Evolutionary conservation across 1,140 invertebrate genomes (phyloP).

Genomic region (Caenorhabditis tropicalis): DNA sequence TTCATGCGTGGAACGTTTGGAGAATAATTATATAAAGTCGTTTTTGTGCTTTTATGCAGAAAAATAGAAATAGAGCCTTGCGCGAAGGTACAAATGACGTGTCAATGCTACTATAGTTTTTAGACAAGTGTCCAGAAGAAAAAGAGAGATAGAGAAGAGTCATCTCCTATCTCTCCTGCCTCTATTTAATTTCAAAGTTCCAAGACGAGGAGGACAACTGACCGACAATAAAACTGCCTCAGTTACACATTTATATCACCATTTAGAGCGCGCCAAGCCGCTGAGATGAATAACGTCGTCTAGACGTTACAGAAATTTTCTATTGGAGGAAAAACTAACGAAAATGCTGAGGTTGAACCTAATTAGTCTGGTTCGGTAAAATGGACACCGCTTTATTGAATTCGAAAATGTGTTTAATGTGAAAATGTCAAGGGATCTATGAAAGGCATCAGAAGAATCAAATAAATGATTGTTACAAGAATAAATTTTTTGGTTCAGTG

Average conservation of each 20-base stretch:
- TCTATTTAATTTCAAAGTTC: conserved; percentile 37
- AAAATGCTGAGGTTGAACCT: neutral
- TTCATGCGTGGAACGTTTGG: neutral
- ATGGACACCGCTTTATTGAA: neutral
- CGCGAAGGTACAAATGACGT: conserved; percentile 35
- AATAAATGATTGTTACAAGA: too few species aligned
- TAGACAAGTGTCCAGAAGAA: neutral
- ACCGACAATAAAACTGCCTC: conserved; percentile 28
- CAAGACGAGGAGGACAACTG: conserved; percentile 27
- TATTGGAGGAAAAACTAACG: neutral
- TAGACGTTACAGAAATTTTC: neutral
- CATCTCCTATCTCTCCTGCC: neutral
- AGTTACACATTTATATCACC: neutral
- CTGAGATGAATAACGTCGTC: neutral
- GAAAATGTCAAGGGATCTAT: neutral
- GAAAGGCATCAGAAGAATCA: too few species aligned
- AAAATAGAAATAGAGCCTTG: conserved; percentile 21
- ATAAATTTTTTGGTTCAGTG: too few species aligned
- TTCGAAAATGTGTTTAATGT: neutral
- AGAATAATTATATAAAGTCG: neutral
- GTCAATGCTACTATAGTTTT: conserved; percentile 27
- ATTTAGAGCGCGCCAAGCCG: neutral
- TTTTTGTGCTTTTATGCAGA: neutral
- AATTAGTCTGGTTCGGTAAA: neutral
- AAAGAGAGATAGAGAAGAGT: neutral